phyloP scores from a whole-genome alignment of 2,113 vertebrate species.

The Platichthys flesus region DNA sequence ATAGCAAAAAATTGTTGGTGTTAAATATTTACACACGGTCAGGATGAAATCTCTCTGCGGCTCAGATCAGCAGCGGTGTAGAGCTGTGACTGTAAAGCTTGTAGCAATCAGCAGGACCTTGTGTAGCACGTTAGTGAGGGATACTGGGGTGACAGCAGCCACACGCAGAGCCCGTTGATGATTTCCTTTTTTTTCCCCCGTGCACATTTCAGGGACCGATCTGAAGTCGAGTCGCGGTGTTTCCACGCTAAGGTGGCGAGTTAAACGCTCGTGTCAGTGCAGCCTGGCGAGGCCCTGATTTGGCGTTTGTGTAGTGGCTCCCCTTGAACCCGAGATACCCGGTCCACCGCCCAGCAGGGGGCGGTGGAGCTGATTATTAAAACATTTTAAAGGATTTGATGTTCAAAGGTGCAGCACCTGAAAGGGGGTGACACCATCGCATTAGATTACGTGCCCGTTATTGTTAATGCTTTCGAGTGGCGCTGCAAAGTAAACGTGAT shows the following conservation, averaged over 20 bases:
- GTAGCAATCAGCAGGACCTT: slow-evolving; percentile 68
- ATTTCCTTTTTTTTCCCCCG: slow-evolving; percentile 21
- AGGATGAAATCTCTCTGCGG: slow-evolving; percentile 48
- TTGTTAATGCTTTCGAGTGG: slow-evolving; percentile 72
- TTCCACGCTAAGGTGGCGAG: slow-evolving; percentile 42
- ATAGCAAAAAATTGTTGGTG: slow-evolving; percentile 37
- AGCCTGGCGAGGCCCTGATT: slow-evolving; percentile 40
- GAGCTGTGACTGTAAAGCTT: slow-evolving; percentile 61
- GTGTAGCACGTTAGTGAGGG: slow-evolving; percentile 61
- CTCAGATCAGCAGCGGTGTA: slow-evolving; percentile 61
- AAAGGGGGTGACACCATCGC: slow-evolving; percentile 60
- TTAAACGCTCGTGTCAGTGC: slow-evolving; percentile 65
- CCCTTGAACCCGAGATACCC: slow-evolving; percentile 28
- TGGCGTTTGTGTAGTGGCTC: slow-evolving; percentile 50
- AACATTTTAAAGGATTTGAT: slow-evolving; percentile 51
- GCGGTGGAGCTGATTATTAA: slow-evolving; percentile 63
- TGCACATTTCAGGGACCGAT: slow-evolving; percentile 56
- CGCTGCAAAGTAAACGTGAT: slow-evolving; percentile 70
- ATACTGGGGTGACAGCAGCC: slow-evolving; percentile 33
- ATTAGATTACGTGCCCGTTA: slow-evolving; percentile 72
- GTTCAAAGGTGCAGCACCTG: slow-evolving; percentile 74
- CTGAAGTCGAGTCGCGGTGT: slow-evolving; percentile 33
- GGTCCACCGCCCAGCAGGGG: slow-evolving; percentile 51
- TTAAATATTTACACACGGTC: slow-evolving; percentile 68
- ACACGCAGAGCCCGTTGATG: slow-evolving; percentile 58